Evolutionary conservation across 2,888 invertebrate species (phyloP).

Genomic region (Drosophila histrio): DNA sequence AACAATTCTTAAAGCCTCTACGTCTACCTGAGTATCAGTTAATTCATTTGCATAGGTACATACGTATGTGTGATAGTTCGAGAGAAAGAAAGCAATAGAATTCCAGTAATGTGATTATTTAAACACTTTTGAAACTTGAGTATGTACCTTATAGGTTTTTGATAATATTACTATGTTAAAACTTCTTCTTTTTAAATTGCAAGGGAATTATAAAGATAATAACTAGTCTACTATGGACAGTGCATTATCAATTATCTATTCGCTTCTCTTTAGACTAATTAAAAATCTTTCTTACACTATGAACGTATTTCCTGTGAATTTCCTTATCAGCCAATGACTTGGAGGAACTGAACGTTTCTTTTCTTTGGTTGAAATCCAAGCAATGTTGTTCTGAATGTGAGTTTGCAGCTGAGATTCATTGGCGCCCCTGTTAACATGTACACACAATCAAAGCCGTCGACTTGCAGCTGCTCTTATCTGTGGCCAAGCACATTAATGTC

Average conservation of each 20-base stretch:
- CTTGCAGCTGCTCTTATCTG: not conserved
- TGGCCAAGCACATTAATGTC: not conserved
- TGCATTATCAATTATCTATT: no score
- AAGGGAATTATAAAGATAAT: no score
- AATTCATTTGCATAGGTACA: slow-evolving; percentile 43
- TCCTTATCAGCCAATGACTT: not conserved
- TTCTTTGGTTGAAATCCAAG: not conserved
- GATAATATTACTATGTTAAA: not conserved
- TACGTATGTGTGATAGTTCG: slow-evolving; percentile 11
- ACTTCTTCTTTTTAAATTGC: not conserved
- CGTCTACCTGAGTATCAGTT: slow-evolving; percentile 1
- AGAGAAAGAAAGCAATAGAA: not conserved
- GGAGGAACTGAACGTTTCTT: no score
- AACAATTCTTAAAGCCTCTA: slow-evolving; percentile 7
- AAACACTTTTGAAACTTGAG: not conserved
- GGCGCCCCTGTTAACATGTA: not conserved
- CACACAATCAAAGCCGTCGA: not conserved
- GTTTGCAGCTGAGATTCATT: not conserved
- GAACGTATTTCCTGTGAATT: not conserved
- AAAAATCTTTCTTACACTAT: no score
- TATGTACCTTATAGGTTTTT: not conserved
- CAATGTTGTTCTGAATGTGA: not conserved
- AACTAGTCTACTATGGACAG: no score
- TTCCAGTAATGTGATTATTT: not conserved
- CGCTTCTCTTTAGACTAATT: no score